Base-by-base conservation (phyloP, 1,140 invertebrate genomes). In the Heliconius eleuchia region DNA sequence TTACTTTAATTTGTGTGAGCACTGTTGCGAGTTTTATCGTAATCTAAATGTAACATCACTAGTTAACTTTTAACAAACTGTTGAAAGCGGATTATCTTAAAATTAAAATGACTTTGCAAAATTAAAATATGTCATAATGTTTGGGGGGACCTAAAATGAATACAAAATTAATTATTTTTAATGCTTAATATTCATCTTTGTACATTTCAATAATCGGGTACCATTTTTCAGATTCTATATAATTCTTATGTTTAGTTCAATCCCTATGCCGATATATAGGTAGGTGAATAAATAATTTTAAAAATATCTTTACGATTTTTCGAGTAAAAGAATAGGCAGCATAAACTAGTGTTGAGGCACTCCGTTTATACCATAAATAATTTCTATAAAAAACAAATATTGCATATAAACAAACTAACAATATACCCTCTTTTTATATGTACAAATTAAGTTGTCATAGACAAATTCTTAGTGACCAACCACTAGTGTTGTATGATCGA, bases 61-160 rank as follows among this genome's bases (percentile, higher is more conserved):
- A 88, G 74, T 57, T 52, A 23, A 84, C 87, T 88, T 89, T 90
- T 90, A 83, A 83, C 86, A 86, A 80, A 84, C 77, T 75, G 84
- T 81, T 82, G 86, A 90, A 94, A 92, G 91, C 89, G 88, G 92
- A 91, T 94, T 92, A 91, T 84, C 87, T 89, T 85, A 86, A 94
- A 94, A 91, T 94, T 91, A 91, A 92, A 94, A 92, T 91, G 87
- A 89, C 87, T 74, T 72, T 78, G 70, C 74, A 80, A 91, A 92
- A 92, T 93, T 92, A 93, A 93, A 92, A 92, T 91, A 88, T 93
- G 91, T 92, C 91, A 90, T 87, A 90, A 84, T 66, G 11, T 30
- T 66, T 66, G 23, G 23, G 60, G 23, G 60, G 1, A 1, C 4
- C 5, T 27, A 30, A 27, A 66, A 66, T 66, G 2, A 66, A 5